Evolutionary conservation across 2,888 invertebrate genomes (phyloP).

Genomic region (Uloborus plumipes): DNA sequence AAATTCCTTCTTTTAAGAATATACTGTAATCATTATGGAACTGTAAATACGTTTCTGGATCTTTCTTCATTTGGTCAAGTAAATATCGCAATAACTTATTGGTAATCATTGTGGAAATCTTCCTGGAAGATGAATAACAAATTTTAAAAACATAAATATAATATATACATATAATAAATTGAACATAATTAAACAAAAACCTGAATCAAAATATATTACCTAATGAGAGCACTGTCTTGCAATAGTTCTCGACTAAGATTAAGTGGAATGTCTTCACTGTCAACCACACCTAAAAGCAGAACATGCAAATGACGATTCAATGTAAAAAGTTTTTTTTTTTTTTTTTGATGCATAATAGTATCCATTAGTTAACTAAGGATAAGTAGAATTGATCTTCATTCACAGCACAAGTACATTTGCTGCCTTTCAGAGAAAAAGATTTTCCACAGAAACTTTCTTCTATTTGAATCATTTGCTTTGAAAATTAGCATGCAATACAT

Average conservation of each 20-base stretch:
- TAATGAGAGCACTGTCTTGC: conserved; percentile 92
- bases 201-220: conserved; percentile 66
- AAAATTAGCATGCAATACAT: too few species aligned
- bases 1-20: conserved; percentile 95
- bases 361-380: too few species aligned
- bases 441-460: too few species aligned
- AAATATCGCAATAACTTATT: conserved; percentile 87
- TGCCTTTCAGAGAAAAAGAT: too few species aligned
- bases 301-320: too few species aligned
- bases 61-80: conserved; percentile 86
- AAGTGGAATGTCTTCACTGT: conserved; percentile 97
- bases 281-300: conserved; percentile 83
- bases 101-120: conserved; percentile 86
- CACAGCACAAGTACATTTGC: too few species aligned
- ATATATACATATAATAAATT: background rate
- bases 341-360: too few species aligned
- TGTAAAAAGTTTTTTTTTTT: too few species aligned
- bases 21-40: conserved; percentile 94
- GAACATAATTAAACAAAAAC: background rate
- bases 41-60: conserved; percentile 82
- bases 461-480: too few species aligned
- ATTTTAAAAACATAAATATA: background rate
- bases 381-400: too few species aligned
- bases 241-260: conserved; percentile 95
- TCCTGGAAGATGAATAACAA: conserved; percentile 74